Base-by-base conservation (phyloP, 2,113 vertebrate species). In the Phasianus colchicus region DNA sequence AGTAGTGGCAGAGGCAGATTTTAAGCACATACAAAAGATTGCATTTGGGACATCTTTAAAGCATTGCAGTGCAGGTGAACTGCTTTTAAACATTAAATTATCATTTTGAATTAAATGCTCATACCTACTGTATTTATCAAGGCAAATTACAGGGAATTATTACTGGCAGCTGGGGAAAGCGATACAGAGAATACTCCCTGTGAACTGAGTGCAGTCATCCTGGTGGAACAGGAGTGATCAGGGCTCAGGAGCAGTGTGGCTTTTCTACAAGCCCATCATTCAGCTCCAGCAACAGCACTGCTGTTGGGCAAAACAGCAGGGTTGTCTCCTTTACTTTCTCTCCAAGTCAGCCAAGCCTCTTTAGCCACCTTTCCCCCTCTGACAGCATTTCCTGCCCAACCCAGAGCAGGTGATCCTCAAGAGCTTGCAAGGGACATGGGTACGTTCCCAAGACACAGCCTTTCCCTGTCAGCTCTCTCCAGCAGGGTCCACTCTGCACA, bases 1-100 rank as follows among this genome's bases (percentile, higher is more conserved):
- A 94, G 86, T 93, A 97, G 93, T 90, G 90, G 86, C 91, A 95
- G 81, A 95, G 86, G 61, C 88, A 96, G 94, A 92, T 95, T 94
- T 96, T 87, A 95, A 94, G 85, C 43, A 75, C 77, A 89, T 47
- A 92, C 34, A 81, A 94, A 93, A 90, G 85, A 93, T 57, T 94
- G 61, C 89, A 86, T 86, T 93, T 91, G 86, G 85, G 73, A 88
- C 65, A 77, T 64, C 79, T 93, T 95, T 93, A 77, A 85, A 95
- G 65, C 18, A 2, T 61, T 75, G 34, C 88, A 71, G 86, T 93
- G 76, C 72, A 86, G 52, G 66, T 90, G 79, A 95, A 86, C 38
- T 69, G 52, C 89, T 95, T 88, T 94, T 40, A 93, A 96, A 75
- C 13, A 52, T 75, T 77, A 92, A 89, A 91, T 88, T 88, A 72